Conservation (phyloP, 2,797 vertebrate species). For the Staurois parvus region DNA sequence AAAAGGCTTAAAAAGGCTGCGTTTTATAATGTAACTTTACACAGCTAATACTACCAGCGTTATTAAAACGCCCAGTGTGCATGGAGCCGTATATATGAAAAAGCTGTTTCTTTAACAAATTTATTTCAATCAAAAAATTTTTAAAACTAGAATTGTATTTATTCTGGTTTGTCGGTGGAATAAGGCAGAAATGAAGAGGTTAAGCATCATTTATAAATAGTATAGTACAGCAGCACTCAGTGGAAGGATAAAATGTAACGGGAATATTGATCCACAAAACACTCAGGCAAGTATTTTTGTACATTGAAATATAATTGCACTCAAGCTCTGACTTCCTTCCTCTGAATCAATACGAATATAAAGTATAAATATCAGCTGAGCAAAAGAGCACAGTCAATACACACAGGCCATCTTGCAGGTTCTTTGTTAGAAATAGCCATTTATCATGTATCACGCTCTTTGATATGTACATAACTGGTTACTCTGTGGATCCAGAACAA, state of each 20-base stretch:
- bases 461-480: background rate
- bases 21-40: too few species aligned
- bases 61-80: too few species aligned
- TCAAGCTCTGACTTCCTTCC: slow-evolving; percentile 39
- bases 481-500: background rate
- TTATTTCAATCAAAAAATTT: too few species aligned
- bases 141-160: too few species aligned
- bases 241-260: slow-evolving; percentile 14
- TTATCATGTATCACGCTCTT: background rate
- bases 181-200: too few species aligned
- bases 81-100: too few species aligned
- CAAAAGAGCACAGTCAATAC: background rate
- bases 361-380: slow-evolving; percentile 12
- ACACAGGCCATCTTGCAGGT: background rate
- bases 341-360: slow-evolving; percentile 43
- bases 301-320: slow-evolving; percentile 51
- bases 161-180: too few species aligned
- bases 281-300: slow-evolving; percentile 25
- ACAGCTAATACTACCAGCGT: too few species aligned
- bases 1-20: too few species aligned
- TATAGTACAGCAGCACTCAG: too few species aligned
- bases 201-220: slow-evolving; percentile 5
- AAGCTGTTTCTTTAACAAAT: too few species aligned
- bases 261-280: slow-evolving; percentile 41
- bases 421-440: background rate